Evolutionary conservation across 2,797 vertebrate species (phyloP), one percentile per base, ranked within the genome.

Genomic region (Hypotaenidia okinawae): DNA sequence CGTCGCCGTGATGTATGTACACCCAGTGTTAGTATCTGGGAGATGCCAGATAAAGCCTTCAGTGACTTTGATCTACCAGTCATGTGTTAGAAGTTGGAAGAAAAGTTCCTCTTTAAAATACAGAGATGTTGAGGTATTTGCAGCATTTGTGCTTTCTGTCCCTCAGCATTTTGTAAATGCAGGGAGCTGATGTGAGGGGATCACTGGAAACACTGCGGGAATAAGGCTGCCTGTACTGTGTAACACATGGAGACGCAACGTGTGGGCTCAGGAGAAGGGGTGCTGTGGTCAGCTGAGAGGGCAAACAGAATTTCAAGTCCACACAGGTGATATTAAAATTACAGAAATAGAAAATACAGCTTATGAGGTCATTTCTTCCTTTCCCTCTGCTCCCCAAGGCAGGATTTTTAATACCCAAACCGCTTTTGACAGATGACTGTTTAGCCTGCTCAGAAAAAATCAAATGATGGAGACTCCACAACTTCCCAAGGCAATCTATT

Each of bases 401-500:
- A 87, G 33, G 13, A 17, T 37, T 89, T 93, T 47, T 84, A 76
- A 49, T 63, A 64, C 61, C 74, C 89, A 68, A 90, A 87, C 57
- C 2, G 4, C 57, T 94, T 92, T 67, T 93, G 95, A 89, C 93
- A 94, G 89, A 83, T 94, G 86, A 83, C 59, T 90, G 32, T 95
- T 96, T 64, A 77, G 67, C 43, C 68, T 0, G 1, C 54, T 95
- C 57, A 92, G 74, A 93, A 80, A 70, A 94, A 87, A 54, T 79
- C 39, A 68, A 78, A 28, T 72, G 49, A 80, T 80, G 64, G 81
- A 89, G 43, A 58, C 64, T 84, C 35, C 41, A 35, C 30, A 74
- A 28, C 33, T 94, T 95, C 93, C 84, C 41, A 83, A 84, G 93
- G 92, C 93, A 68, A 74, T 91, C 57, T 74, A 2, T 67, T 94